Evolutionary conservation across 2,888 invertebrate species (phyloP).

Genomic region (Operophtera brumata): DNA sequence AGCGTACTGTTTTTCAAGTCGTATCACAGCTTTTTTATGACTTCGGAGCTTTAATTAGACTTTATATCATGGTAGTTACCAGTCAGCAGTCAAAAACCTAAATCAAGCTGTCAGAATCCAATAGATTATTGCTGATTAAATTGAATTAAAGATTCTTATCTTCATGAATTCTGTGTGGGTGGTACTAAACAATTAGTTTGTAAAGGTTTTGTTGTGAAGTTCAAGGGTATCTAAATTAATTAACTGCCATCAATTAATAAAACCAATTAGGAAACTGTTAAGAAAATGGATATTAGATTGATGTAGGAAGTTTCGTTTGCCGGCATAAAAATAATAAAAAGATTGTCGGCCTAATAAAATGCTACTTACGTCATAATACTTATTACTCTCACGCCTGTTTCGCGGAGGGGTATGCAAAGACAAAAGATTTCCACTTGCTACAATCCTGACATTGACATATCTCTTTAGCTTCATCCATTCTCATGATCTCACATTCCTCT

Average conservation of each 20-base stretch:
- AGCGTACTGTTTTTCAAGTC: conserved; percentile 42
- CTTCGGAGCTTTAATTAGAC: conserved; percentile 13
- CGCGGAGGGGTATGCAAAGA: no score
- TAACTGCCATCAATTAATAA: conserved; percentile 17
- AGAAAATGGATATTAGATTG: conserved; percentile 15
- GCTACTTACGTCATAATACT: not conserved
- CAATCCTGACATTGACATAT: no score
- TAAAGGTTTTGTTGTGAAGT: not conserved
- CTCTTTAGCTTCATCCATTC: no score
- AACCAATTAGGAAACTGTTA: conserved; percentile 18
- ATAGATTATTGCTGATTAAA: conserved; percentile 12
- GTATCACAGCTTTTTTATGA: conserved; percentile 18
- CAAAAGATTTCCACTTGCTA: no score
- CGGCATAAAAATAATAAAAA: not conserved
- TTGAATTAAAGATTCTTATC: conserved; percentile 20
- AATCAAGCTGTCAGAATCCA: conserved; percentile 5
- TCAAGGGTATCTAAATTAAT: conserved; percentile 14
- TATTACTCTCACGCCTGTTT: no score
- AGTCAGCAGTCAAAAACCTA: conserved; percentile 24
- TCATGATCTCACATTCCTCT: no score
- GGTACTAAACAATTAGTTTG: conserved; percentile 8
- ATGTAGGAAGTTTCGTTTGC: not conserved
- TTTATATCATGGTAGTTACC: conserved; percentile 14
- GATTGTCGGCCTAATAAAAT: no score
- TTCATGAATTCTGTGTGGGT: conserved; percentile 1